Base-by-base conservation (phyloP, 2,113 vertebrate genomes). In the Brachyistius frenatus region DNA sequence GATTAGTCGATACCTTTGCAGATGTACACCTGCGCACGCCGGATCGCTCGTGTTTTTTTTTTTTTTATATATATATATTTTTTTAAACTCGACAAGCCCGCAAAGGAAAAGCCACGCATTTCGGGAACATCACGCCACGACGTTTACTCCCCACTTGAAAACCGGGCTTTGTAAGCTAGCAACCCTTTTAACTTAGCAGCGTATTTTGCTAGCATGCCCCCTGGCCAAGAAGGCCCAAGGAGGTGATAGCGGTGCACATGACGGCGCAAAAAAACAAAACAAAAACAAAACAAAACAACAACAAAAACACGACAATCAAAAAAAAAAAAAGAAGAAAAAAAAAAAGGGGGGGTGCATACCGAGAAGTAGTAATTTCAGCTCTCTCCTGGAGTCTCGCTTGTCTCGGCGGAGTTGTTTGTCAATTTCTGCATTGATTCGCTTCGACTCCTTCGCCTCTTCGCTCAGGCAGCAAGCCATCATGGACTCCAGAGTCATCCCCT, bases 401-500 rank as follows among this genome's bases (percentile, higher is more conserved):
- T 99, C 97, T 91, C 97, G 95, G 93, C 96, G 96, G 81, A 98
- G 96, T 92, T 99, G 97, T 94, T 97, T 98, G 93, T 99, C 97
- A 93, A 98, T 99, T 94, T 98, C 97, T 82, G 97, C 96, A 94
- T 99, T 99, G 96, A 98, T 99, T 93, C 97, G 95, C 93, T 98
- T 98, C 81, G 97, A 98, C 94, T 99, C 97, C 95, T 99, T 98
- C 93, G 97, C 97, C 96, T 99, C 97, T 90, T 99, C 97, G 93
- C 97, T 99, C 93, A 98, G 96, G 96, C 97, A 99, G 93, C 97
- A 98, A 93, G 97, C 97, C 97, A 98, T 99, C 96, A 98, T 97
- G 95, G 97, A 98, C 94, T 97, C 96, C 91, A 96, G 93, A 95
- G 96, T 97, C 96, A 97, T 97, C 95, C 94, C 94, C 93, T 89